These are phyloP conservation scores for Platichthys flesus DNA, from an alignment of 2,113 vertebrate genomes.

Conservation along the genomic window DNA sequence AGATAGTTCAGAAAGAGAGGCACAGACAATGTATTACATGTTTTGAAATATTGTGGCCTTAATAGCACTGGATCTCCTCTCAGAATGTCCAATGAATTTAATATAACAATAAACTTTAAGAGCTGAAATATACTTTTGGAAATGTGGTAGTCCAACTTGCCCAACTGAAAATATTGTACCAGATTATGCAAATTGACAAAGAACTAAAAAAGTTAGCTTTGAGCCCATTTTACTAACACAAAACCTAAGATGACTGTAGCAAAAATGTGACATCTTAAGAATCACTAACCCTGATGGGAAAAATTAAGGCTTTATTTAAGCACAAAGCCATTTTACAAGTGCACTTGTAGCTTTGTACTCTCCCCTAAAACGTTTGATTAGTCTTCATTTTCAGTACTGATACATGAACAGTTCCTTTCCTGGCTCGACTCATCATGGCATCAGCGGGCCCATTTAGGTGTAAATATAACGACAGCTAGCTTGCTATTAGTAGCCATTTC, in stretches of 20 bases:
- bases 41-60: constrained; percentile 28
- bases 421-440: constrained; percentile 64
- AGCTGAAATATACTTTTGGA: constrained; percentile 7
- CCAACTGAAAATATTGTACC: constrained; percentile 7
- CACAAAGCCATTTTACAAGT: constrained; percentile 38
- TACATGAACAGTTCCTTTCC: constrained; percentile 79
- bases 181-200: constrained; percentile 32
- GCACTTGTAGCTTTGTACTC: constrained; percentile 55
- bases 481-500: constrained; percentile 65
- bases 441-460: constrained; percentile 74
- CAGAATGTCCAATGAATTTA: constrained; percentile 13
- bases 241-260: constrained; percentile 1
- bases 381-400: constrained; percentile 76
- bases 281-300: not conserved
- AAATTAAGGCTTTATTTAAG: constrained; percentile 17
- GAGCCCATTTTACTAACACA: constrained; percentile 28
- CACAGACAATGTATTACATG: constrained; percentile 5
- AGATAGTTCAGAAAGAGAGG: constrained; percentile 16
- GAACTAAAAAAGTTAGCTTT: constrained; percentile 51
- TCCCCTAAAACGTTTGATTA: constrained; percentile 46
- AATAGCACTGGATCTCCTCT: constrained; percentile 33
- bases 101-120: not conserved
- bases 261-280: constrained; percentile 12
- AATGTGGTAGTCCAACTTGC: not conserved
- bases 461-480: constrained; percentile 78